Evolutionary conservation across 1,140 invertebrate species (phyloP), one percentile per base, ranked within the genome.

Genomic region (Meteorus sp.): DNA sequence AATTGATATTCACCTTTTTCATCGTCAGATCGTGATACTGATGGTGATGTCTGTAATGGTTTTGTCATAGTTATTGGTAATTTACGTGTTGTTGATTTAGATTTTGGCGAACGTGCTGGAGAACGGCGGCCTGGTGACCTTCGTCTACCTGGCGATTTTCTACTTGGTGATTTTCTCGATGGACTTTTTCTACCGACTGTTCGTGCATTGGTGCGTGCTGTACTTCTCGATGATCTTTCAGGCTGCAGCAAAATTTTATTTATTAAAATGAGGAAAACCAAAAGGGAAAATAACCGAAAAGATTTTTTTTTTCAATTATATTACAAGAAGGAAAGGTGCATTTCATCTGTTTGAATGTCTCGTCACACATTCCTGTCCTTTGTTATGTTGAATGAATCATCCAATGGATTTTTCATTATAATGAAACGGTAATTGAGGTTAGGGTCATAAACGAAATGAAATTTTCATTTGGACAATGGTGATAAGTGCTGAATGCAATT

Each of bases 151-250:
- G 69, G 59, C 5, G 67, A 70, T 22, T 11, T 61, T 44, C 70
- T 63, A 19, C 61, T 60, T 0, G 69, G 72, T 0, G 75, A 76
- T 43, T 53, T 55, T 58, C 72, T 63, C 0, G 66, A 55, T 2
- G 75, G 69, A 53, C 71, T 78, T 59, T 70, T 76, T 5, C 9
- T 48, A 11, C 8, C 8, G 8, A 39, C 11, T 39, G 3, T 39
- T 50, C 62, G 63, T 5, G 45, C 64, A 5, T 58, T 67, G n/a
- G 55, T 8, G 60, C 71, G 65, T 1, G 63, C 61, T 17, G 59
- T 45, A 37, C 66, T 71, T 54, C 75, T 66, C 0, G 76, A 75
- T 8, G 65, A 37, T 63, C 68, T 66, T 37, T 69, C 58, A 25
- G 51, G 48, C 72, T 74, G 5, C 9, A 33, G 37, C 8, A 48